These are phyloP conservation scores for Corythoichthys intestinalis DNA, from an alignment of 2,113 vertebrate genomes.

Conservation along the genomic window DNA sequence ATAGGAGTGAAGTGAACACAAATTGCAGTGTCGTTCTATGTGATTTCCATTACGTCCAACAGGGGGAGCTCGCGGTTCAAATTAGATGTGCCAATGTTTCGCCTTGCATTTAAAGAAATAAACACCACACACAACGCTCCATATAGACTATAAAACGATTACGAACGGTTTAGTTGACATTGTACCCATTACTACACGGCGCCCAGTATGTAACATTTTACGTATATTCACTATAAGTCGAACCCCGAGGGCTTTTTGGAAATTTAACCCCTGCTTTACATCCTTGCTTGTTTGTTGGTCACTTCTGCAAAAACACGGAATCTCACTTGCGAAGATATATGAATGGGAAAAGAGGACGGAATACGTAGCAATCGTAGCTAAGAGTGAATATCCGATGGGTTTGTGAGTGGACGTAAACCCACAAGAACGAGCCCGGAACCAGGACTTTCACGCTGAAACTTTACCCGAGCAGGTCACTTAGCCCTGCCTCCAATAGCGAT, in stretches of 20 bases:
- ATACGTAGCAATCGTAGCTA: neutral
- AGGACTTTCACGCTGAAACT: constrained; percentile 2
- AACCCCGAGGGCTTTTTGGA: constrained; percentile 52
- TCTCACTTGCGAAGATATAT: neutral
- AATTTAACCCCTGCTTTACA: constrained; percentile 61
- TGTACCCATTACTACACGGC: neutral
- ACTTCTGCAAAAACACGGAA: constrained; percentile 14
- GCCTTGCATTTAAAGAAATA: constrained; percentile 36
- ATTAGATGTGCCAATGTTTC: constrained; percentile 25
- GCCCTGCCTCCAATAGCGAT: neutral
- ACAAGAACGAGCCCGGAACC: neutral
- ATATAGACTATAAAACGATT: constrained; percentile 9
- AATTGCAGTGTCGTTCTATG: neutral
- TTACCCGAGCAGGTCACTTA: neutral
- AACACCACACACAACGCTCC: neutral
- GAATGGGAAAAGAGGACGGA: constrained; percentile 1
- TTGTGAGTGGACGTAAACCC: neutral
- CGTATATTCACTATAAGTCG: constrained; percentile 47
- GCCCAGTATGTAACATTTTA: constrained; percentile 29
- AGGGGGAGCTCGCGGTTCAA: constrained; percentile 51
- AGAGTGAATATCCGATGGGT: neutral
- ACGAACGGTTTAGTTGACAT: neutral
- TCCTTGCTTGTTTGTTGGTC: constrained; percentile 18
- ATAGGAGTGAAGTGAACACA: neutral
- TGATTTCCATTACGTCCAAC: constrained; percentile 14